Base-by-base conservation (phyloP, 2,888 invertebrate genomes). In the Busseola fusca region DNA sequence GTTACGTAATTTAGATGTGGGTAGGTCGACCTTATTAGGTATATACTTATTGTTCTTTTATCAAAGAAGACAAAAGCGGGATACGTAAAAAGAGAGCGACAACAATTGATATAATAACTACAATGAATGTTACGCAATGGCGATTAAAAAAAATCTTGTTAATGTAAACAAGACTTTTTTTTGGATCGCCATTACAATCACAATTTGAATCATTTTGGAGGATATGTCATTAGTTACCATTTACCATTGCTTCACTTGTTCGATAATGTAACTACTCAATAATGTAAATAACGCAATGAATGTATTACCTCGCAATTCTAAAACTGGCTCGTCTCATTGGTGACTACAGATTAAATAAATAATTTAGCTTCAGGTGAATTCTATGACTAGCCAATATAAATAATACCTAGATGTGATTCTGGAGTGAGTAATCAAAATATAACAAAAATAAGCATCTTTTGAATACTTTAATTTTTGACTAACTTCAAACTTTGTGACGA, bases 41-140 rank as follows among this genome's bases (percentile, higher is more conserved):
- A 71, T 62, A 37, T n/a, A 50, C n/a, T 7, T 69, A 69, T 76
- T 76, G 57, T 63, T 74, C 56, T 62, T 67, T 63, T 69, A 58
- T 58, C 30, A 25, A 37, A 62, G 34, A 57, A 74, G 27, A 74
- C 57, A 69, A 69, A 45, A 67, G 45, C 37, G 21, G 62, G 59
- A 25, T 30, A 42, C 34, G 27, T 37, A 34, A 59, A 45, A 62
- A 25, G 34, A 37, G 45, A 45, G 16, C 45, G 54, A 30, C 75
- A 30, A 67, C 34, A 54, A 25, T 59, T 30, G 27, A 58, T 66
- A 48, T 21, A 63, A n/a, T 16, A 16, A 45, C 5, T 30, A 16
- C n/a, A n/a, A n/a, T n/a, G n/a, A n/a, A n/a, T n/a, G n/a, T n/a
- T n/a, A n/a, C n/a, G n/a, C n/a, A n/a, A n/a, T n/a, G n/a, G n/a